Evolutionary conservation across 2,888 invertebrate genomes (phyloP).

Genomic region (Polia nebulosa): DNA sequence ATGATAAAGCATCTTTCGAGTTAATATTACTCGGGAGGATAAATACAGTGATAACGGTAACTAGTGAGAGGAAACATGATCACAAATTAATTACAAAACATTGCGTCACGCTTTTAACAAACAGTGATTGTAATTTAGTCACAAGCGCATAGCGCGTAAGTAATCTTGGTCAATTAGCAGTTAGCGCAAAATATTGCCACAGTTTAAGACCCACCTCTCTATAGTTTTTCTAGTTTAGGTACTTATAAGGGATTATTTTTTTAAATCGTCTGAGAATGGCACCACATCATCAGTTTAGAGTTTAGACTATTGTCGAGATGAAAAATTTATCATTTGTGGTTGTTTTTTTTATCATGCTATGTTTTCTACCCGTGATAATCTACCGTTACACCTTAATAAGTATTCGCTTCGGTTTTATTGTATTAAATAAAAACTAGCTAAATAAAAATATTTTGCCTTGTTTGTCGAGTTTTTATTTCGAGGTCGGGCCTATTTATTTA

Average conservation of each 20-base stretch:
- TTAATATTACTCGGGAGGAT: slow-evolving; percentile 8
- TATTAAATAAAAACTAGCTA: slow-evolving; percentile 33
- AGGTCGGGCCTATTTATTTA: not conserved
- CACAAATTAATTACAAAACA: slow-evolving; percentile 20
- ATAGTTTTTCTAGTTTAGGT: not conserved
- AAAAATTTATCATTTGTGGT: not conserved
- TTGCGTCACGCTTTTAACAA: slow-evolving; percentile 21
- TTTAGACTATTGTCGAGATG: not conserved
- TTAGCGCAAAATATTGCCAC: not conserved
- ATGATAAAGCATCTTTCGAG: not conserved
- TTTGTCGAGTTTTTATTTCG: not conserved
- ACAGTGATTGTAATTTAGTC: slow-evolving; percentile 3
- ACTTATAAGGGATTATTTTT: not conserved
- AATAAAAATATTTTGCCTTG: not conserved
- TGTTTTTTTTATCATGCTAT: slow-evolving; percentile 30
- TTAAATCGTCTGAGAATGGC: no score
- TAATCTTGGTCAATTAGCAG: not conserved
- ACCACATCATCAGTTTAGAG: not conserved
- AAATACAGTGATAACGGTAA: slow-evolving; percentile 20
- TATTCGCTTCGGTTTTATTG: slow-evolving; percentile 46
- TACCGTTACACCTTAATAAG: slow-evolving; percentile 44
- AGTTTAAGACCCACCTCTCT: not conserved
- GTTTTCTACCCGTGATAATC: slow-evolving; percentile 49
- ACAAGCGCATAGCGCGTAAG: slow-evolving; percentile 1
- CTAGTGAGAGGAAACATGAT: slow-evolving; percentile 3